A percentile compares a stretch with the other conserved stretches of the same genome.
phyloP scores from a whole-genome alignment of 2,888 invertebrate species.

The Cephus nigrinus region DNA sequence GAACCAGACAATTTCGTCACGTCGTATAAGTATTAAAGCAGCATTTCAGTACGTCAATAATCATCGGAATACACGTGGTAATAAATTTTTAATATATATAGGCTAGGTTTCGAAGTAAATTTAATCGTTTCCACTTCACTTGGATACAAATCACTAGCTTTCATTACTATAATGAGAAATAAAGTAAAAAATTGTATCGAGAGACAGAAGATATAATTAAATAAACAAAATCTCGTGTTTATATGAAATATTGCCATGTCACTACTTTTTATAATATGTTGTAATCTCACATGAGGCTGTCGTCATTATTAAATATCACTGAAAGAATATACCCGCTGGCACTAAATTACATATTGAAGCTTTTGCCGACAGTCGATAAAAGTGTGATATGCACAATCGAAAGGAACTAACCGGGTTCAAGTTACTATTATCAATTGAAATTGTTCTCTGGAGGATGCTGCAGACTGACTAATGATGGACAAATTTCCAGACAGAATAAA shows the following conservation, averaged over 20 bases:
- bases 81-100: neutral
- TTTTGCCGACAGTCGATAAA: neutral
- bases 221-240: neutral
- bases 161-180: neutral
- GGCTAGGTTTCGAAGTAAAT: neutral
- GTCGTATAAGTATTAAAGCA: constrained; percentile 31
- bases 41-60: constrained; percentile 36
- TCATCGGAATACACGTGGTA: neutral
- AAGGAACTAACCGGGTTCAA: neutral
- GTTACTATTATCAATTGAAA: neutral
- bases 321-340: neutral
- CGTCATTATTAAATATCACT: neutral
- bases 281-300: neutral
- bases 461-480: neutral
- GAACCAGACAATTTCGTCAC: neutral
- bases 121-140: neutral
- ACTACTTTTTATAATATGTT: neutral
- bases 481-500: neutral
- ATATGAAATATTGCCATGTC: neutral
- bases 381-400: neutral
- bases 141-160: neutral
- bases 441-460: neutral
- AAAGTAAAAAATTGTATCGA: neutral
- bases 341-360: neutral
- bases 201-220: neutral